Percentiles rank a stretch among this genome's conserved stretches.
These are phyloP conservation scores for Pseudomugil gertrudae DNA, from an alignment of 2,797 vertebrate species.

Conservation along the genomic window DNA sequence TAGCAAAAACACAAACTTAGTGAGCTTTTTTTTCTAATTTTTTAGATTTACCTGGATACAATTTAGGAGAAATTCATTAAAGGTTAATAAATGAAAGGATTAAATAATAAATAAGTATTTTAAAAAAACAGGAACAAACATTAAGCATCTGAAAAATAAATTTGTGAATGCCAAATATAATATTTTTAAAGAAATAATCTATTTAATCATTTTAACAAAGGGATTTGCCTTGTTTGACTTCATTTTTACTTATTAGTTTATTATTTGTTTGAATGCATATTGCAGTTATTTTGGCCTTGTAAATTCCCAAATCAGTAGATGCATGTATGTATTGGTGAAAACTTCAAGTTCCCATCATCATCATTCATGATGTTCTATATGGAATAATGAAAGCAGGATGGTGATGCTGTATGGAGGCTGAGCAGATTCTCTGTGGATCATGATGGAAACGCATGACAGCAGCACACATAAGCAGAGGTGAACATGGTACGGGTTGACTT, in stretches of 20 bases:
- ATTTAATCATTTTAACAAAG: too few relatives aligned
- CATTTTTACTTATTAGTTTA: neutral
- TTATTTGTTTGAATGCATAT: neutral
- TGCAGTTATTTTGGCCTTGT: neutral
- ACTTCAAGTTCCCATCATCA: neutral
- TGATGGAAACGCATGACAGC: slow-evolving; percentile 18
- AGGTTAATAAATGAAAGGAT: neutral
- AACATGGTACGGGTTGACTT: slow-evolving; percentile 13
- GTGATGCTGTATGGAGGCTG: slow-evolving; percentile 1
- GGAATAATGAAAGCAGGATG: neutral
- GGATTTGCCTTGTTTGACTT: neutral
- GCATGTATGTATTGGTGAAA: neutral
- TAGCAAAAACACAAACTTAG: neutral
- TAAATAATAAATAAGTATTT: neutral
- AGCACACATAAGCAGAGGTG: slow-evolving; percentile 15
- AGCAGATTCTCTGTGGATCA: neutral
- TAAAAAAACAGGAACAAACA: neutral
- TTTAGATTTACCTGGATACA: neutral
- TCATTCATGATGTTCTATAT: slow-evolving; percentile 11
- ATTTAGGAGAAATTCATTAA: neutral
- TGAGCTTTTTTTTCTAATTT: neutral
- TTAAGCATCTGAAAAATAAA: neutral
- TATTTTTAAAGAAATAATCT: too few relatives aligned
- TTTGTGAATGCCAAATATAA: too few relatives aligned
- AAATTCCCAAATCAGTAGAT: neutral